Conservation (phyloP, 2,797 vertebrate species). For the Phrynocephalus vlangalii region DNA sequence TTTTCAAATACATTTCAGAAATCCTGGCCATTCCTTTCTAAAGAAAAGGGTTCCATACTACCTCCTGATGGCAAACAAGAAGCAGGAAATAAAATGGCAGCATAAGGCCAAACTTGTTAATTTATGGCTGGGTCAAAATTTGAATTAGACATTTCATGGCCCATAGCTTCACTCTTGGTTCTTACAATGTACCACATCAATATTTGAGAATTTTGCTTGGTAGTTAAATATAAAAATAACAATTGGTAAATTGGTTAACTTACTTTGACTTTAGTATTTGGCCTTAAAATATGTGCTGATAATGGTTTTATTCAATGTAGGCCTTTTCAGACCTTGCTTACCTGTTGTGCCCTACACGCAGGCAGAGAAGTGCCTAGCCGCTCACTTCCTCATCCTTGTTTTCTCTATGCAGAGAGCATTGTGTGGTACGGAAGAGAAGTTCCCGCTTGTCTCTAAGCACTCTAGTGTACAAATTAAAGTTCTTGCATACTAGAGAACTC, state of each 20-base stretch:
- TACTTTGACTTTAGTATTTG: neutral
- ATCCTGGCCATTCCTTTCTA: neutral
- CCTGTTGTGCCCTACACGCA: too few species aligned
- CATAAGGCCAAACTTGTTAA: neutral
- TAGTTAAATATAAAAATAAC: neutral
- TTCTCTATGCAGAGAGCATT: too few species aligned
- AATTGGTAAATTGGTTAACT: neutral
- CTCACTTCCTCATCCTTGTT: too few species aligned
- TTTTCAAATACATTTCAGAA: neutral
- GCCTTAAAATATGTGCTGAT: neutral
- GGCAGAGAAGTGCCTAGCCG: too few species aligned
- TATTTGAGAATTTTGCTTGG: neutral
- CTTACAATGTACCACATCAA: neutral
- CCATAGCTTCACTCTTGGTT: neutral
- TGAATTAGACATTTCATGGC: neutral
- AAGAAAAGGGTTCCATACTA: neutral
- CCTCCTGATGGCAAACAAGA: neutral
- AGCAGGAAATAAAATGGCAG: neutral
- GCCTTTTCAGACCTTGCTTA: too few species aligned
- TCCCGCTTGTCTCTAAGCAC: too few species aligned
- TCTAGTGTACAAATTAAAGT: too few species aligned
- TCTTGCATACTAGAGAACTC: too few species aligned
- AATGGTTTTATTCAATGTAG: neutral
- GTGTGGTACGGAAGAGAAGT: too few species aligned
- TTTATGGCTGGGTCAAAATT: neutral